Base-by-base conservation (phyloP, 2,113 vertebrate genomes). In the Smithornis capensis region DNA sequence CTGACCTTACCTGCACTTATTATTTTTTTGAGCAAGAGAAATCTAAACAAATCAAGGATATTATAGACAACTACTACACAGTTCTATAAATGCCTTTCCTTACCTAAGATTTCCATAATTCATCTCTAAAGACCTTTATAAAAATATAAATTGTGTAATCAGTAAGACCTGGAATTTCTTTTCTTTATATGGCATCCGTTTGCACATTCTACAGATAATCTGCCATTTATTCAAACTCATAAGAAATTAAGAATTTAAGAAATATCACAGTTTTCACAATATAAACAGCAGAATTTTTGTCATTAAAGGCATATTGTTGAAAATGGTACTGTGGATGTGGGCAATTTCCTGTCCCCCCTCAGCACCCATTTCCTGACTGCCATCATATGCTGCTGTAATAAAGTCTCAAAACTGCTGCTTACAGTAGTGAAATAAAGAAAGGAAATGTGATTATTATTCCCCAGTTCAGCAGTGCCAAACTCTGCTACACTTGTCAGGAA, bases 11-110 rank as follows among this genome's bases (percentile, higher is more conserved):
- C 49, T n/a, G 37, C 69, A 31, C 13, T 82, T 75, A 23, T 38
- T 93, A 59, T 91, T 94, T 95, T 56, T 89, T 63, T 89, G 52
- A 81, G 70, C 38, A 62, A 68, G 53, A 81, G 83, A 83, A 87
- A 85, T 35, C 59, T 37, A 75, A 91, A 78, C 77, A 50, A 25
- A 44, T 71, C 23, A 55, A 12, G 8, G 38, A 7, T 35, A 40
- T 73, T 89, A 49, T 18, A 87, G 62, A 16, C 31, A 45, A 4
- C n/a, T 27, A 12, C n/a, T 49, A 19, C 50, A 19, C 25, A 22
- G 29, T 35, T 94, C 56, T 59, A 29, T 44, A 67, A 80, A 59
- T 60, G 69, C 28, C 57, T 87, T 5, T 75, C 55, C 84, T 90
- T 68, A 64, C 19, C 12, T 10, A 4, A 68, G 57, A 75, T 79